These are phyloP conservation scores for Erpetoichthys calabaricus DNA, from an alignment of 2,797 vertebrate species.

Conservation along the genomic window DNA sequence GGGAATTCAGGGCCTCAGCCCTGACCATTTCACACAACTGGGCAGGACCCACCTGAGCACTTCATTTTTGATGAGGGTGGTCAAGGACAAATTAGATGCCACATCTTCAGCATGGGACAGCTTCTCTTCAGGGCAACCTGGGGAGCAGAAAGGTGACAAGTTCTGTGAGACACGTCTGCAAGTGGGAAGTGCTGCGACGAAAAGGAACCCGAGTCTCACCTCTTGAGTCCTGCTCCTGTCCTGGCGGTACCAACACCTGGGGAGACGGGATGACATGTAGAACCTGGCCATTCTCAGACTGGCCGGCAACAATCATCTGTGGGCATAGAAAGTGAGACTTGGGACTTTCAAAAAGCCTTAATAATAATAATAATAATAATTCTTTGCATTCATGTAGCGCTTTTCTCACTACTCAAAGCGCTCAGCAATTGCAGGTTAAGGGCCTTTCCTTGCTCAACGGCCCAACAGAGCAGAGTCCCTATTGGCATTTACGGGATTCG, in stretches of 20 bases:
- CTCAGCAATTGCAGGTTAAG: no score
- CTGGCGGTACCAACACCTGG: conserved; percentile 55
- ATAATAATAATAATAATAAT: no score
- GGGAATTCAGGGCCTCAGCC: no score
- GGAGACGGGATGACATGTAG: conserved; percentile 53
- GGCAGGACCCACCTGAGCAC: conserved; percentile 29
- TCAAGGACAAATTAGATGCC: conserved; percentile 39
- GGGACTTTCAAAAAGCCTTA: no score
- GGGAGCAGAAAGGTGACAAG: conserved; percentile 19
- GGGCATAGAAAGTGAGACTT: neutral
- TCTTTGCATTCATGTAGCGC: no score
- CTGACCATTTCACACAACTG: neutral
- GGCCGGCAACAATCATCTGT: conserved; percentile 57
- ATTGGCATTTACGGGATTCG: no score
- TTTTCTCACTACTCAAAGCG: no score
- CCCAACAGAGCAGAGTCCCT: no score
- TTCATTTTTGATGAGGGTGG: conserved; percentile 26
- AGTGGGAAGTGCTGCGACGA: no score
- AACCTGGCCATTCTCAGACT: conserved; percentile 50
- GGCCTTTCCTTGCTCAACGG: no score
- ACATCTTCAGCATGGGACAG: conserved; percentile 26
- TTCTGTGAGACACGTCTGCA: no score
- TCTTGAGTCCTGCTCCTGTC: conserved; percentile 33
- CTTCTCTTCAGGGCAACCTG: conserved; percentile 42
- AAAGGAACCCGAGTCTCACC: no score